Base-by-base conservation (phyloP, 2,888 invertebrate genomes). In the Hyposoter dolosus region DNA sequence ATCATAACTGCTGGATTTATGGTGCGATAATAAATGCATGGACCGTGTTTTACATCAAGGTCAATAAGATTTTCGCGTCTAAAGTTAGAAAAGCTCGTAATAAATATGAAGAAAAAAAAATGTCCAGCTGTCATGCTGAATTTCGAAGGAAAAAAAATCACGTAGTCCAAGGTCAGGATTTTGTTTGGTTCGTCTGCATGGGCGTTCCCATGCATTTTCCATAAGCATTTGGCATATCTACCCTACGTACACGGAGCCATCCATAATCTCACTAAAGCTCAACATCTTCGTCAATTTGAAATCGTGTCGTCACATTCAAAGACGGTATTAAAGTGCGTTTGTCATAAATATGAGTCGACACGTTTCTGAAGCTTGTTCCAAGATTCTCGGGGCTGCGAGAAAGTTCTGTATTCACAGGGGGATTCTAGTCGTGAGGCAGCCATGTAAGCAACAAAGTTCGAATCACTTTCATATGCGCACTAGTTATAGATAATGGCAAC, bases 341-440 rank as follows among this genome's bases (percentile, higher is more conserved):
- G 85, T 88, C 88, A 87, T 90, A 90, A 90, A 90, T 90, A 90
- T 90, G 90, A 89, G 77, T 86, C 87, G 88, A 87, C 90, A 90
- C 88, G 90, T 88, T 85, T 88, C 63, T 65, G 60, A 72, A 75
- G 74, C 82, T 83, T 75, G 15, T 60, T 35, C 1, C 28, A 60
- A 45, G 71, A 77, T 45, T 81, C 76, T 65, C 71, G 71, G 50
- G 56, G 65, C 47, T 81, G 32, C 77, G 32, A 78, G 45, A 10
- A 43, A 66, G 72, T 69, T 82, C 53, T 10, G 45, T 76, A 43
- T 65, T 32, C 71, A 28, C 63, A n/a, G 15, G 66, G 66, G 35
- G 40, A 19, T 47, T 43, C 53, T 65, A 47, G 12, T 40, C 10
- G 40, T 10, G 40, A 12, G 43, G 4, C n/a, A 19, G 47, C 32